Conservation (phyloP, 23 tunicate species). For the Clavelina lepadiformis region DNA sequence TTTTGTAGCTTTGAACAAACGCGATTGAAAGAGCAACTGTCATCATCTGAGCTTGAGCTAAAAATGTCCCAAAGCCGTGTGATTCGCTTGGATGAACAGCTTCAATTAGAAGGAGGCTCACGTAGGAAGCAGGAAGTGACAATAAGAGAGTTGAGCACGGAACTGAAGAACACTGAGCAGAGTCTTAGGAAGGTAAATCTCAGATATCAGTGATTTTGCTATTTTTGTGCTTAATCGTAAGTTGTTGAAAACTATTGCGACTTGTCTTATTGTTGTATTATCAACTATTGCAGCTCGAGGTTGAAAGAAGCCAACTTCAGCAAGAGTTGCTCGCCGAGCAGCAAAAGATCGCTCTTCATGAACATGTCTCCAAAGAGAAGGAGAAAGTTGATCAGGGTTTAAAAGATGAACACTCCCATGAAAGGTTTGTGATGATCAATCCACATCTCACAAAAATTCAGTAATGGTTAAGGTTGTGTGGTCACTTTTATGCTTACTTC, state of each 20-base stretch:
- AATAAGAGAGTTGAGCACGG: conserved; percentile 44
- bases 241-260: not conserved
- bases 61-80: conserved; percentile 16
- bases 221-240: not conserved
- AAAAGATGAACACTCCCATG: conserved; percentile 21
- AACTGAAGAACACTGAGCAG: conserved; percentile 47
- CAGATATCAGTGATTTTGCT: not conserved
- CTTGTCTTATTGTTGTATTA: not conserved
- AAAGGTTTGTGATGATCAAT: conserved; percentile 28
- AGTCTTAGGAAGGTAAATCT: conserved; percentile 31
- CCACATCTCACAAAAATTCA: not conserved
- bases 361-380: conserved; percentile 26
- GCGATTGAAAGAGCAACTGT: conserved; percentile 36
- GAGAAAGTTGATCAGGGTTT: conserved; percentile 21
- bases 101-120: conserved; percentile 52
- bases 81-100: conserved; percentile 34
- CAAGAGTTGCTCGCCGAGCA: conserved; percentile 23
- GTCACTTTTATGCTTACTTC: too few species aligned
- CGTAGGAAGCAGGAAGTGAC: conserved; percentile 55
- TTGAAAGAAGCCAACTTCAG: conserved; percentile 26
- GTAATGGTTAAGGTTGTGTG: not conserved
- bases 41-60: conserved; percentile 26
- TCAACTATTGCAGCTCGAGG: conserved; percentile 28
- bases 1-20: conserved; percentile 54
- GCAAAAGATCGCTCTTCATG: conserved; percentile 17